Percentiles rank a stretch among this genome's conserved stretches.
phyloP scores from a whole-genome alignment of 2,797 vertebrate genomes.

The Chelmon rostratus region DNA sequence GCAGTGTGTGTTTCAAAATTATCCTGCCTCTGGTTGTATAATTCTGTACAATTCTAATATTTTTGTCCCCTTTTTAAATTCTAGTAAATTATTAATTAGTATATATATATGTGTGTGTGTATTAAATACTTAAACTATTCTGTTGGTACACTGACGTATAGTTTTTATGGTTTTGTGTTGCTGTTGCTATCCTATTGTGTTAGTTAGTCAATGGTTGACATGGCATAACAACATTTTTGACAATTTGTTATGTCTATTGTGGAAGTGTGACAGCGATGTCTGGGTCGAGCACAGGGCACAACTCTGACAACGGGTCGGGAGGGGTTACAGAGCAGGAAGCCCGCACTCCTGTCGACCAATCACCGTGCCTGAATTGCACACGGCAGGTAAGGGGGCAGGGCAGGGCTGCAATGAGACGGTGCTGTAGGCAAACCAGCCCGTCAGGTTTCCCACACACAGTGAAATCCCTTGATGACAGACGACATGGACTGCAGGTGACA shows the following conservation, averaged over 20 bases:
- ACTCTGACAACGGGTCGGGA: neutral
- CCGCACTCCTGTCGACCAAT: slow-evolving; percentile 51
- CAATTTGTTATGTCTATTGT: slow-evolving; percentile 43
- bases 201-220: neutral
- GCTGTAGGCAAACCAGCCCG: slow-evolving; percentile 77
- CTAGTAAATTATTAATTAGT: neutral
- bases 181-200: slow-evolving; percentile 16
- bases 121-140: neutral
- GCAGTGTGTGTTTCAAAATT: neutral
- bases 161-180: neutral
- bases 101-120: neutral
- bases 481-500: slow-evolving; percentile 58
- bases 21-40: neutral
- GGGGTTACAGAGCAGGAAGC: slow-evolving; percentile 39
- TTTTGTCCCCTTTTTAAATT: neutral
- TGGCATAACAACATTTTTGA: slow-evolving; percentile 25
- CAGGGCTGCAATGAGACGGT: slow-evolving; percentile 38
- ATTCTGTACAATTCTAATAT: slow-evolving; percentile 1
- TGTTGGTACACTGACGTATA: neutral
- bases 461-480: slow-evolving; percentile 78
- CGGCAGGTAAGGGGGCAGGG: slow-evolving; percentile 63
- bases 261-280: slow-evolving; percentile 39
- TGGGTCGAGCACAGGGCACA: slow-evolving; percentile 48
- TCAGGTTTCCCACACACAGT: slow-evolving; percentile 78
- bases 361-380: slow-evolving; percentile 39